These are phyloP conservation scores for Hydrolagus affinis DNA, from an alignment of 2,113 vertebrate genomes.

Conservation along the genomic window DNA sequence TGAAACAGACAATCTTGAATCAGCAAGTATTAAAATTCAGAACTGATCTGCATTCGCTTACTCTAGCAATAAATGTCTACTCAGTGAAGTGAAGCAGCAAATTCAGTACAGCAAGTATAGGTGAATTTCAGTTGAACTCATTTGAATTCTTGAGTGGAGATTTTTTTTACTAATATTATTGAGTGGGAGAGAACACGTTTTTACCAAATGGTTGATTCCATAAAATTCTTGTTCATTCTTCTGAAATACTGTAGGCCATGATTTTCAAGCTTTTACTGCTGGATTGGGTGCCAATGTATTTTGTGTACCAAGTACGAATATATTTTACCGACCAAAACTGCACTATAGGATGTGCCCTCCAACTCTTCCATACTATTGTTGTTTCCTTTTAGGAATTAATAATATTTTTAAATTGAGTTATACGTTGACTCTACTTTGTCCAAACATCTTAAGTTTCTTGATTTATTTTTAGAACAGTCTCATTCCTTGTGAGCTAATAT, in stretches of 20 bases:
- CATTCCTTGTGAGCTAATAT: too few relatives aligned
- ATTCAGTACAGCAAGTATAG: neutral
- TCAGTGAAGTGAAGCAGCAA: neutral
- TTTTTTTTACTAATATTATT: neutral
- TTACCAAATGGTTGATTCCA: neutral
- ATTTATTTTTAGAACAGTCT: too few relatives aligned
- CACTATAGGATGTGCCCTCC: too few relatives aligned
- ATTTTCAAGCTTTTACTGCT: neutral
- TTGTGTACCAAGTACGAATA: neutral
- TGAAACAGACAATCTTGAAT: neutral
- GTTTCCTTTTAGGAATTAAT: neutral
- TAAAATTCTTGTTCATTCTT: neutral
- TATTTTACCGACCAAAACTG: neutral
- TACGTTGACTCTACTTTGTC: too few relatives aligned
- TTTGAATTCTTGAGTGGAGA: too few relatives aligned
- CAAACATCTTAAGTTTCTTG: too few relatives aligned
- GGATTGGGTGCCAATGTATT: neutral
- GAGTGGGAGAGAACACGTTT: neutral
- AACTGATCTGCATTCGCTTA: neutral
- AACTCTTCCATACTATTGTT: too few relatives aligned
- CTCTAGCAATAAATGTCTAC: neutral
- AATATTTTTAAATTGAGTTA: too few relatives aligned
- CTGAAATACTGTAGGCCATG: neutral
- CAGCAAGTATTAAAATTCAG: neutral
- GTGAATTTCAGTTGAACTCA: neutral